A percentile compares a stretch with the other conserved stretches of the same genome.
phyloP scores from a whole-genome alignment of 2,113 vertebrate species.

The Copsychus sechellarum region DNA sequence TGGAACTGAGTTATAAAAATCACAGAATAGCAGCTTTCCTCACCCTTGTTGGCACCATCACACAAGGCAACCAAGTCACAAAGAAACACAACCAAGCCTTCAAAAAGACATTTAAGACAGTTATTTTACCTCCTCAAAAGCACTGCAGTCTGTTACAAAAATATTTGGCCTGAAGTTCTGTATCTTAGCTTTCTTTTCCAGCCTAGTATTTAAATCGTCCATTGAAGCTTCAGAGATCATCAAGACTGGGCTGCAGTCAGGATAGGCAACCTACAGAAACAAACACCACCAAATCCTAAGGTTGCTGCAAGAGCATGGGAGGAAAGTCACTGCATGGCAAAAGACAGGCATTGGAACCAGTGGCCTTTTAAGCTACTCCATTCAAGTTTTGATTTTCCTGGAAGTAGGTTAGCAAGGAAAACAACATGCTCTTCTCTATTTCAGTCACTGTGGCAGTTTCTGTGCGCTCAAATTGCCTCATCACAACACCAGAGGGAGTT shows the following conservation, averaged over 20 bases:
- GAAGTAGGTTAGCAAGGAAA: background rate
- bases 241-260: constrained; percentile 82
- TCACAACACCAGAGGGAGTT: background rate
- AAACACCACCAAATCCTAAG: background rate
- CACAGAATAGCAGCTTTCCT: background rate
- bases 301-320: background rate
- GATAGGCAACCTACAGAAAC: constrained; percentile 81
- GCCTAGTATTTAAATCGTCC: constrained; percentile 79
- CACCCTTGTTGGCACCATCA: background rate
- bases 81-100: background rate
- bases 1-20: background rate
- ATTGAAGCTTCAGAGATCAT: constrained; percentile 89
- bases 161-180: constrained; percentile 88
- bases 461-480: background rate
- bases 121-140: constrained; percentile 86
- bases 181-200: constrained; percentile 80
- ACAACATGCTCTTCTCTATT: background rate
- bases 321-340: background rate
- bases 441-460: background rate
- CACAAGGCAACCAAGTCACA: background rate
- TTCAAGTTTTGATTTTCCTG: background rate
- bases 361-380: background rate
- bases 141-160: constrained; percentile 79
- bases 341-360: background rate
- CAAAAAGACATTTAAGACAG: background rate